Evolutionary conservation across 2,113 vertebrate species (phyloP).

Genomic region (Marmota monax): DNA sequence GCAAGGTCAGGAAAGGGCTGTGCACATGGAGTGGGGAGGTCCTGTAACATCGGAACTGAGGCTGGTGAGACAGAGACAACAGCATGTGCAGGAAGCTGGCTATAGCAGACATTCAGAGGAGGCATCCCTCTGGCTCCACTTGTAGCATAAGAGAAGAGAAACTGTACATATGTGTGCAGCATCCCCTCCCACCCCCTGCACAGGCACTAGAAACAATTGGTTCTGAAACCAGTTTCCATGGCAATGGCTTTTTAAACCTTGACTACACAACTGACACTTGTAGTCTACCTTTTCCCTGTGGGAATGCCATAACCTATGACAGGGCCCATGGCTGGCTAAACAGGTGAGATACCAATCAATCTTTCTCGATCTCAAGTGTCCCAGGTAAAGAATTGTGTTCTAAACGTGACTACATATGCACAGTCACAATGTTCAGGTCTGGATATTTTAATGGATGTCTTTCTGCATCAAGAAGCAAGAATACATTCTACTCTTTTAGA

Average conservation of each 20-base stretch:
- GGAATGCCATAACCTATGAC: background rate
- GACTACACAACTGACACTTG: background rate
- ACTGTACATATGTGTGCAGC: background rate
- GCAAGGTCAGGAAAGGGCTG: background rate
- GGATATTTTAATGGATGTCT: background rate
- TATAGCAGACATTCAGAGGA: background rate
- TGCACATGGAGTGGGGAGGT: rapidly evolving
- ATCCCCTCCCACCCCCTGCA: no score
- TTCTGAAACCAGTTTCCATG: background rate
- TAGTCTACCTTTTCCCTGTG: background rate
- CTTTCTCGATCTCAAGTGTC: background rate
- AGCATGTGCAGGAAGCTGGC: rapidly evolving
- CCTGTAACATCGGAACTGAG: background rate
- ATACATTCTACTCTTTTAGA: background rate
- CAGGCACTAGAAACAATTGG: background rate
- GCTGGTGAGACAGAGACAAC: background rate
- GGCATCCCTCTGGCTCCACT: no score
- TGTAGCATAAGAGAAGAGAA: no score
- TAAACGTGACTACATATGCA: no score
- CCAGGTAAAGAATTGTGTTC: no score
- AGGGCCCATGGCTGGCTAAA: no score
- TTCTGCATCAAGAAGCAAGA: background rate
- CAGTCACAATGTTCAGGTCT: background rate
- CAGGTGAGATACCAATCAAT: background rate
- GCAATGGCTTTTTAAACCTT: background rate